phyloP scores from a whole-genome alignment of 1,140 invertebrate genomes.

The Pinna nobilis region DNA sequence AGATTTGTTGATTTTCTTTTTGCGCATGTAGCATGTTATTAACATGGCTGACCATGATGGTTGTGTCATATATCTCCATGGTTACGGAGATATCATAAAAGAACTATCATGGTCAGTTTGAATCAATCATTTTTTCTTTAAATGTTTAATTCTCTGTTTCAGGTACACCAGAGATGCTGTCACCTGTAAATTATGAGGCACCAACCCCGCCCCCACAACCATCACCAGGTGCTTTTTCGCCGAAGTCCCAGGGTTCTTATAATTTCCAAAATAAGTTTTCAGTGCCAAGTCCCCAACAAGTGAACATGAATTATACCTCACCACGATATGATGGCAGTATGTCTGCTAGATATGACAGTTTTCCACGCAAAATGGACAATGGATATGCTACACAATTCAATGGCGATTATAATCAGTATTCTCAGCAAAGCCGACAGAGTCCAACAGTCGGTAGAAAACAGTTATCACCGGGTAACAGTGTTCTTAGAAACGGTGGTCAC shows the following conservation, averaged over 20 bases:
- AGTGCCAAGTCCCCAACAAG: constrained; percentile 22
- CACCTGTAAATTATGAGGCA: constrained; percentile 63
- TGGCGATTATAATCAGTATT: constrained; percentile 27
- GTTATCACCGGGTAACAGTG: constrained; percentile 5
- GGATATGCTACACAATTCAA: constrained; percentile 32
- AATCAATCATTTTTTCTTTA: neutral
- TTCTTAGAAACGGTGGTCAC: constrained; percentile 4
- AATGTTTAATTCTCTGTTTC: neutral
- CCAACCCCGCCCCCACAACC: constrained; percentile 70
- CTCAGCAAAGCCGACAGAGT: constrained; percentile 25
- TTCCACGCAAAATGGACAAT: constrained; percentile 30
- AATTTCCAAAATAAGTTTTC: constrained; percentile 4
- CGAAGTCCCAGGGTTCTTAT: constrained; percentile 39
- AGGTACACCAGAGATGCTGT: constrained; percentile 71
- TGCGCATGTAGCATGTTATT: neutral
- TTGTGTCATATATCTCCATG: neutral
- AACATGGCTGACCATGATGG: neutral
- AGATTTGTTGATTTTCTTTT: neutral
- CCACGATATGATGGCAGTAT: constrained; percentile 23
- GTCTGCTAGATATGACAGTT: neutral
- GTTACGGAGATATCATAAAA: too few species aligned
- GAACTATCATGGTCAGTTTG: too few species aligned
- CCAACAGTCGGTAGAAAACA: constrained; percentile 31
- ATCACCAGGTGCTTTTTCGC: constrained; percentile 64
- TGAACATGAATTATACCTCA: constrained; percentile 21